Conservation (phyloP, 2,888 invertebrate species). For the Philaethria dido region DNA sequence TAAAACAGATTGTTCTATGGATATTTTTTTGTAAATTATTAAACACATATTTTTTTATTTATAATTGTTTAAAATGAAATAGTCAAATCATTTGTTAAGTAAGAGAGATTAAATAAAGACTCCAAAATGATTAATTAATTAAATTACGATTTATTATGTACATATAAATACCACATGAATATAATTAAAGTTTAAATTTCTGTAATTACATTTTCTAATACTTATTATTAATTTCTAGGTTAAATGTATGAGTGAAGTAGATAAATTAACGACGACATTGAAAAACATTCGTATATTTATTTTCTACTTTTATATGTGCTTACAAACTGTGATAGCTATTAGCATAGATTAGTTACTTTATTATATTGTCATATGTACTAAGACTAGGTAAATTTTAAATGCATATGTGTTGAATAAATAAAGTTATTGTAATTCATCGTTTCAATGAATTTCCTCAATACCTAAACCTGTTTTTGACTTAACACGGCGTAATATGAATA, state of each 20-base stretch:
- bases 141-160: not conserved
- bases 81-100: not conserved
- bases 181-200: not conserved
- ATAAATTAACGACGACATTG: not conserved
- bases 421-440: not conserved
- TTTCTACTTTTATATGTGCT: constrained; percentile 40
- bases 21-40: not conserved
- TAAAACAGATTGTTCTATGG: not conserved
- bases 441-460: constrained; percentile 39
- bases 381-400: constrained; percentile 12
- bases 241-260: constrained; percentile 3
- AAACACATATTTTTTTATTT: not conserved
- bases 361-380: constrained; percentile 11
- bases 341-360: constrained; percentile 57
- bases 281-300: constrained; percentile 27
- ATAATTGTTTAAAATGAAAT: not conserved
- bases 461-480: constrained; percentile 58
- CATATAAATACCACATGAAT: not conserved
- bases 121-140: too few relatives aligned
- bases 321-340: constrained; percentile 68
- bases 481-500: constrained; percentile 72
- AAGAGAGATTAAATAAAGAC: not conserved
- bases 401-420: constrained; percentile 35
- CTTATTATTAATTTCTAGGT: constrained; percentile 8
- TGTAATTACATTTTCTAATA: not conserved